Base-by-base conservation (phyloP, 1,140 invertebrate species). In the Papilio aristodemus region DNA sequence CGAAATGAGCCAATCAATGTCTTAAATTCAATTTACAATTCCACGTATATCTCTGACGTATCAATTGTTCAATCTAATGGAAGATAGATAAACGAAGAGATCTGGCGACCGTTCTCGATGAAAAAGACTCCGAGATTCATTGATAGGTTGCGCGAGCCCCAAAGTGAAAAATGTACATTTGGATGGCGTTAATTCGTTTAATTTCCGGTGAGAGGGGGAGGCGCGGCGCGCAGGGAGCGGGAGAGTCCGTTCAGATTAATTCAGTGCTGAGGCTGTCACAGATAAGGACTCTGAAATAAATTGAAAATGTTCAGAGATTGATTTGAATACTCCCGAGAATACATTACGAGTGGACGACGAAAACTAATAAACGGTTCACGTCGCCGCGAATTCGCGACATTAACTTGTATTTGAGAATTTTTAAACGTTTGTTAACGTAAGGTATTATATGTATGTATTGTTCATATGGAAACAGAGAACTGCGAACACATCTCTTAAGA, bases 91-190 rank as follows among this genome's bases (percentile, higher is more conserved):
- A 91, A 89, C 84, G 85, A 79, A 86, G 75, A 84, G 82, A 87
- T 87, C 77, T 77, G 77, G 70, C 76, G 83, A 89, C 87, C 78
- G 81, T 73, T 82, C 79, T 81, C 79, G 81, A 84, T 88, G 85
- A 88, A 90, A 89, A 85, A 87, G 81, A 84, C 79, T 80, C 70
- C 9, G 80, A 87, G 85, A 89, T 89, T 82, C 83, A 83, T 90
- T 80, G 83, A 88, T 88, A 85, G 85, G 79, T 87, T 76, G 81
- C 85, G 85, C 80, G 82, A 87, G 76, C 85, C 75, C 80, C 85
- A 83, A 86, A 91, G 87, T 91, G 87, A 91, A 91, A 91, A 91
- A 91, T 91, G 87, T 91, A 90, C 87, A 87, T 91, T 91, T 90
- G 86, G 89, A 90, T 85, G 85, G 86, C 86, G 86, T 90, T 91